Conservation (phyloP, 2,888 invertebrate genomes). For the Torymus texanus region DNA sequence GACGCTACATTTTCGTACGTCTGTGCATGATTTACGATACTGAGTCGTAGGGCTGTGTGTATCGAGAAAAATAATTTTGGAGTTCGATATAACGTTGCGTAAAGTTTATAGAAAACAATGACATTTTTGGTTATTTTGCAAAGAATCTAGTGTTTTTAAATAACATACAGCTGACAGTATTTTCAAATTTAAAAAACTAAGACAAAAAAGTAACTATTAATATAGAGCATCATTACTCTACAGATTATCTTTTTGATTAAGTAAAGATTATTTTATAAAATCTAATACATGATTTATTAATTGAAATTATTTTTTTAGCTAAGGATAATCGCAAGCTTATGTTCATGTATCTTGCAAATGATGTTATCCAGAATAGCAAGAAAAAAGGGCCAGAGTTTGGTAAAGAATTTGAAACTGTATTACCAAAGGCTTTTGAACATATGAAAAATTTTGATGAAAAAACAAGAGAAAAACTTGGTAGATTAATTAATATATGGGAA, state of each 20-base stretch:
- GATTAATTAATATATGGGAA: conserved; percentile 93
- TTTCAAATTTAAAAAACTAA: too few species aligned
- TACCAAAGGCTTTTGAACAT: conserved; percentile 89
- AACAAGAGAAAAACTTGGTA: conserved; percentile 85
- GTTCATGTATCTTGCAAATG: conserved; percentile 98
- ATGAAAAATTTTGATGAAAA: conserved; percentile 89
- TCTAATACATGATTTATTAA: neutral
- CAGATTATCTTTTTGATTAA: neutral
- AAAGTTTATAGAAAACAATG: too few species aligned
- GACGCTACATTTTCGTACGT: too few species aligned
- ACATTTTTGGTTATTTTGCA: too few species aligned
- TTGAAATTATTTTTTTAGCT: conserved; percentile 78
- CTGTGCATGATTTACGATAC: too few species aligned
- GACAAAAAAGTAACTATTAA: too few species aligned
- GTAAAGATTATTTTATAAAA: neutral
- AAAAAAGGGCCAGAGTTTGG: conserved; percentile 98
- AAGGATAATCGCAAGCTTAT: conserved; percentile 91
- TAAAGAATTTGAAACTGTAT: conserved; percentile 87
- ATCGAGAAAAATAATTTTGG: too few species aligned
- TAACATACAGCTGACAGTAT: too few species aligned
- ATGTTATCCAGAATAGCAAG: conserved; percentile 98
- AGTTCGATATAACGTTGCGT: too few species aligned
- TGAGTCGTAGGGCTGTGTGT: too few species aligned
- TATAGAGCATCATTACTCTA: too few species aligned
- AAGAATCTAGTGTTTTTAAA: too few species aligned